phyloP scores from a whole-genome alignment of 2,113 vertebrate species.

The Eubucco bourcierii region DNA sequence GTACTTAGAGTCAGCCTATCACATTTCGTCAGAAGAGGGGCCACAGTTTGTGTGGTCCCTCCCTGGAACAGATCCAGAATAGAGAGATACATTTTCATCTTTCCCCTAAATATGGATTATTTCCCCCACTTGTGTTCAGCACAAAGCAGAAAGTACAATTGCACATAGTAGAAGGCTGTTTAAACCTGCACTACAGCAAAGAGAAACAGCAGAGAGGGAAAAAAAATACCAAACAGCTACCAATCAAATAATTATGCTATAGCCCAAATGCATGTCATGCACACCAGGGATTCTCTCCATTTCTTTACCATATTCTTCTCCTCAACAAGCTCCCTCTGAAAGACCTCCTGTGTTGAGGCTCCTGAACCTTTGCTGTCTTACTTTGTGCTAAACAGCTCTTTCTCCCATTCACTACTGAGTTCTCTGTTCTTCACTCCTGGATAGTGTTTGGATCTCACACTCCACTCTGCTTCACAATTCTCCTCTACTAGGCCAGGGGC shows the following conservation, averaged over 20 bases:
- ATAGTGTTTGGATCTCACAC: not conserved
- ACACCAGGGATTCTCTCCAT: not conserved
- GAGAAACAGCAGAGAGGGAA: not conserved
- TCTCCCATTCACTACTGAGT: not conserved
- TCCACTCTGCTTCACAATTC: not conserved
- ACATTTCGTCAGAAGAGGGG: not conserved
- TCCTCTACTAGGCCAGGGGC: not conserved
- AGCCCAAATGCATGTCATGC: not conserved
- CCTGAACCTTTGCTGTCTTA: not conserved
- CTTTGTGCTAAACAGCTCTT: not conserved
- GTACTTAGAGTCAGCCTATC: not conserved
- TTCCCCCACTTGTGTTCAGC: not conserved
- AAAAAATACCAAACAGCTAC: no score
- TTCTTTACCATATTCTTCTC: not conserved
- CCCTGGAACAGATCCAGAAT: not conserved
- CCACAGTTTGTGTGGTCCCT: not conserved
- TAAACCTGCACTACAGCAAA: not conserved
- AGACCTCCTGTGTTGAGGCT: not conserved
- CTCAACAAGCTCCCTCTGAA: not conserved
- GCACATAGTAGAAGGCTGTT: not conserved
- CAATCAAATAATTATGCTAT: not conserved
- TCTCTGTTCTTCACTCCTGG: rapidly evolving
- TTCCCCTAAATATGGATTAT: not conserved
- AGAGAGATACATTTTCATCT: not conserved
- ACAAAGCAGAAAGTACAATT: not conserved